A percentile compares a stretch with the other conserved stretches of the same genome.
phyloP scores from a whole-genome alignment of 1,140 invertebrate species.

The Mya arenaria region DNA sequence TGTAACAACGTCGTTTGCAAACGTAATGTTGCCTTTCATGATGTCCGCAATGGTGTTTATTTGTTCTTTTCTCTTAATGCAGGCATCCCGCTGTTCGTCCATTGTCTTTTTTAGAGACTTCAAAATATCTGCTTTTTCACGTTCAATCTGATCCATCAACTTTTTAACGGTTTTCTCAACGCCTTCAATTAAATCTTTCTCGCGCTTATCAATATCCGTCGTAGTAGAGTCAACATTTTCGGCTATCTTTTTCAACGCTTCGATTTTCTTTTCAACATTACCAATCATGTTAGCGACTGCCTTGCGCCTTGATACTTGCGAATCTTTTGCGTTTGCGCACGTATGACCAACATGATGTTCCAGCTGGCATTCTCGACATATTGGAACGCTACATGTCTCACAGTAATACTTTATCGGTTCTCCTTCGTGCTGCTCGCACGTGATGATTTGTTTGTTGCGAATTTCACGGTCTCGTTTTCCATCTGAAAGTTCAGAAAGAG shows the following conservation, averaged over 20 bases:
- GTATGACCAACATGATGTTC: slow-evolving; percentile 45
- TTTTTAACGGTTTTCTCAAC: slow-evolving; percentile 52
- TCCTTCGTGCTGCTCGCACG: slow-evolving; percentile 24
- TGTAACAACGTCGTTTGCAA: slow-evolving; percentile 46
- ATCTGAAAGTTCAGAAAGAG: slow-evolving; percentile 35
- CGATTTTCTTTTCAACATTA: slow-evolving; percentile 42
- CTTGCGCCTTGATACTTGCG: slow-evolving; percentile 34
- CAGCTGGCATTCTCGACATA: slow-evolving; percentile 50
- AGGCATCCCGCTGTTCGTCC: slow-evolving; percentile 51
- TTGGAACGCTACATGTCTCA: slow-evolving; percentile 36
- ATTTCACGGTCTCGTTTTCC: slow-evolving; percentile 43
- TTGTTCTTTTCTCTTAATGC: slow-evolving; percentile 24
- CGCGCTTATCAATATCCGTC: slow-evolving; percentile 49
- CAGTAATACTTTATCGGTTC: slow-evolving; percentile 48
- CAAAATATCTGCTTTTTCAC: slow-evolving; percentile 46
- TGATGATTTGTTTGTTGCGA: slow-evolving; percentile 37
- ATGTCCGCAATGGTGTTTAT: slow-evolving; percentile 18
- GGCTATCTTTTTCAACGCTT: slow-evolving; percentile 32
- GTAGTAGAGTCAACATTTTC: slow-evolving; percentile 34
- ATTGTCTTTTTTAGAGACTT: slow-evolving; percentile 34
- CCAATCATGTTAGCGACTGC: slow-evolving; percentile 36
- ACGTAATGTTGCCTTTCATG: slow-evolving; percentile 31
- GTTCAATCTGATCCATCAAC: slow-evolving; percentile 50
- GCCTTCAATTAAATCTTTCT: slow-evolving; percentile 50
- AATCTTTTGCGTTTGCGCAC: slow-evolving; percentile 25